Evolutionary conservation across 2,113 vertebrate species (phyloP).

Genomic region (Arenaria interpres): DNA sequence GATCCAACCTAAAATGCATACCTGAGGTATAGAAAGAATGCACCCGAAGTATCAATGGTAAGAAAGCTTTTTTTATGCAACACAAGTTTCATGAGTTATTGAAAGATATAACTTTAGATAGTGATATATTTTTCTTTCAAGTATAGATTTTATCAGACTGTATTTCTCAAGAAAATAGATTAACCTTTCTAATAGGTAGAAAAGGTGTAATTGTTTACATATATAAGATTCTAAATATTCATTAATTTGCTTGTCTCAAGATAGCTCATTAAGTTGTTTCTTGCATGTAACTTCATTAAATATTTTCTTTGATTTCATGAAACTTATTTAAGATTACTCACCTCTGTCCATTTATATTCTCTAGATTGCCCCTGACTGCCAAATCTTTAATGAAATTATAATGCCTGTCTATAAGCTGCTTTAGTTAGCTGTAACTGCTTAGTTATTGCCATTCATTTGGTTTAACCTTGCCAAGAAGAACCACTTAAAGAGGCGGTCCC

Average conservation of each 20-base stretch:
- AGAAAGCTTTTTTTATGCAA: neutral
- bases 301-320: slow-evolving; percentile 28
- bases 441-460: slow-evolving; percentile 2
- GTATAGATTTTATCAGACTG: neutral
- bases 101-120: neutral
- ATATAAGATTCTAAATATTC: neutral
- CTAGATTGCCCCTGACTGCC: neutral
- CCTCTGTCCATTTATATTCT: neutral
- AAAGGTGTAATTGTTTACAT: neutral
- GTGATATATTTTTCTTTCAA: neutral
- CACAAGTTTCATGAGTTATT: neutral
- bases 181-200: neutral
- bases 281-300: neutral
- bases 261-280: neutral
- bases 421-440: slow-evolving; percentile 6
- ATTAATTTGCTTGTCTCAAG: slow-evolving; percentile 4
- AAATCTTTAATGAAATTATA: slow-evolving; percentile 43
- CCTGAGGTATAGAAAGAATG: neutral
- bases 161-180: neutral
- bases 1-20: neutral
- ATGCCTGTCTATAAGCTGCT: neutral
- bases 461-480: slow-evolving; percentile 29
- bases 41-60: neutral
- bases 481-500: neutral
- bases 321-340: neutral